Conservation (phyloP, 1,140 invertebrate species). For the Bombus affinis region DNA sequence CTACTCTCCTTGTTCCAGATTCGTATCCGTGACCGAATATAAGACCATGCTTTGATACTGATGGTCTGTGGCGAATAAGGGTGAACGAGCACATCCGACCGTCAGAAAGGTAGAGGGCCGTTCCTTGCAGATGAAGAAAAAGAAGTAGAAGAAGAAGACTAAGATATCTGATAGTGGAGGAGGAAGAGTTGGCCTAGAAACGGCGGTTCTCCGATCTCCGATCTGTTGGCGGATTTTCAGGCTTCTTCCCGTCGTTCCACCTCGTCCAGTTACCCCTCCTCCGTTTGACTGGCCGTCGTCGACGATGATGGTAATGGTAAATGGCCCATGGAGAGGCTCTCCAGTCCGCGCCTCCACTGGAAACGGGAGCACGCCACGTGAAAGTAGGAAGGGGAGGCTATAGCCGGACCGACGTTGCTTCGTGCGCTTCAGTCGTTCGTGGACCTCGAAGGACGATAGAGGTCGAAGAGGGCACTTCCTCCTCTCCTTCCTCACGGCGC, state of each 20-base stretch:
- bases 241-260: conserved; percentile 43
- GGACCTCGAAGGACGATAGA: conserved; percentile 82
- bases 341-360: conserved; percentile 70
- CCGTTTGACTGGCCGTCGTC: conserved; percentile 43
- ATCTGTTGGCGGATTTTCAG: conserved; percentile 61
- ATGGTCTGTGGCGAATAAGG: background rate
- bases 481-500: conserved; percentile 70
- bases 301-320: conserved; percentile 74
- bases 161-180: conserved; percentile 23
- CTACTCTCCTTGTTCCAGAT: background rate
- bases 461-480: conserved; percentile 80
- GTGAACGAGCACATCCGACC: background rate
- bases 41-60: background rate
- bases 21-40: background rate
- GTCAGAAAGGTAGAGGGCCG: conserved; percentile 13
- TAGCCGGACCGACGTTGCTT: conserved; percentile 77
- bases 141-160: conserved; percentile 19
- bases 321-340: conserved; percentile 71
- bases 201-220: conserved; percentile 56
- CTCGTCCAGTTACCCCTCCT: conserved; percentile 14
- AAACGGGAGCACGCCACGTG: conserved; percentile 80
- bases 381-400: conserved; percentile 82
- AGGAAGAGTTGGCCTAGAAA: conserved; percentile 77
- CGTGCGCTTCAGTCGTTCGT: conserved; percentile 81
- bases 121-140: conserved; percentile 23